A percentile compares a stretch with the other conserved stretches of the same genome.
Conservation (phyloP, 2,888 invertebrate species). For the Thera obeliscata region DNA sequence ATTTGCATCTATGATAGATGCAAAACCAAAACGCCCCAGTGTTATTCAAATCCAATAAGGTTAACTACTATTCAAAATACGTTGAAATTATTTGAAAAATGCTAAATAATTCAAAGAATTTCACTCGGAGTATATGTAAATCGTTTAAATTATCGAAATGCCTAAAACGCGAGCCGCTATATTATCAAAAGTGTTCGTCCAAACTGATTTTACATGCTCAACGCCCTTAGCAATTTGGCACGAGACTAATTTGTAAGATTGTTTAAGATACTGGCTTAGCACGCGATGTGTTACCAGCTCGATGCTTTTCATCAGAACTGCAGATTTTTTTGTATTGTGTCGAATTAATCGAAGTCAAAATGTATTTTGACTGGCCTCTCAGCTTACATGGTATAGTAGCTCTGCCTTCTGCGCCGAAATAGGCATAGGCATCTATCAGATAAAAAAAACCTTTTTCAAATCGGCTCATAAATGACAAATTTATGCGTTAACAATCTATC, state of each 20-base stretch:
- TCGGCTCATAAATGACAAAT: too few relatives aligned
- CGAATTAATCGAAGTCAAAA: too few relatives aligned
- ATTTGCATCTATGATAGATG: too few relatives aligned
- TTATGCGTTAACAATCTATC: too few relatives aligned
- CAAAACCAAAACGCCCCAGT: not conserved
- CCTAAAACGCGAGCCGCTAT: constrained; percentile 22
- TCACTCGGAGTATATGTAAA: constrained; percentile 28
- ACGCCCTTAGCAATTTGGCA: constrained; percentile 51
- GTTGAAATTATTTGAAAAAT: constrained; percentile 10
- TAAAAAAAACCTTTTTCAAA: too few relatives aligned
- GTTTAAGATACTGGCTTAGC: constrained; percentile 55
- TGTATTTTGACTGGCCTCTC: too few relatives aligned
- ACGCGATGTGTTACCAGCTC: constrained; percentile 49
- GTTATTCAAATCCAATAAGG: not conserved
- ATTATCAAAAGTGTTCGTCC: constrained; percentile 9
- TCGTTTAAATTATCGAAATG: constrained; percentile 18
- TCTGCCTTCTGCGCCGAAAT: too few relatives aligned
- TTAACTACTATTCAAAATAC: constrained; percentile 5
- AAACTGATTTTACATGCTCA: constrained; percentile 12
- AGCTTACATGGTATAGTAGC: too few relatives aligned
- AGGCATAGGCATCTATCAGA: too few relatives aligned
- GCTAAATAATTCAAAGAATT: constrained; percentile 27
- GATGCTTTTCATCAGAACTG: not conserved
- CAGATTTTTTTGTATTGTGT: not conserved
- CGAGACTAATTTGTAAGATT: constrained; percentile 50